These are phyloP conservation scores for Drosophila flavopinicola DNA, from an alignment of 2,888 invertebrate species.

Conservation along the genomic window DNA sequence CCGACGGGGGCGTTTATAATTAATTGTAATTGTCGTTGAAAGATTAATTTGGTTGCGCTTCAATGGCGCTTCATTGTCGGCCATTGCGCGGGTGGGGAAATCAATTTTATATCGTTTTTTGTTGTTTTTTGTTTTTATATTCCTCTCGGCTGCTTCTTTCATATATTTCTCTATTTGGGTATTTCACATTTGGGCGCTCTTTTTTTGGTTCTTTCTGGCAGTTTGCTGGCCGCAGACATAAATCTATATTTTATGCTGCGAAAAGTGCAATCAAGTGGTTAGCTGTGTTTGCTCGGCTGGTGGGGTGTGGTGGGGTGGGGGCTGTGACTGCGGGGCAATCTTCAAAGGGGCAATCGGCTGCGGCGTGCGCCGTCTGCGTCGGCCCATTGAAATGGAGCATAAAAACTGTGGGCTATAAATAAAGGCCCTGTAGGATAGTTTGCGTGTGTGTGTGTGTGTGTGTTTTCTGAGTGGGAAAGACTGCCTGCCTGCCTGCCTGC, in stretches of 20 bases:
- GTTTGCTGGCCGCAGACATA: constrained; percentile 47
- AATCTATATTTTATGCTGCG: constrained; percentile 78
- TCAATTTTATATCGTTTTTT: constrained; percentile 73
- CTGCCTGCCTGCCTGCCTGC: too few relatives aligned
- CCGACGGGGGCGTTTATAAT: constrained; percentile 79
- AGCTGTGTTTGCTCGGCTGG: constrained; percentile 28
- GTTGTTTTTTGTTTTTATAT: too few relatives aligned
- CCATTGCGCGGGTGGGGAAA: constrained; percentile 73
- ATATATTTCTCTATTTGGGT: constrained; percentile 15
- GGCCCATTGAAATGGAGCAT: constrained; percentile 78
- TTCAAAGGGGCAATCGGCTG: constrained; percentile 65
- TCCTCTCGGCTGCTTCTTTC: constrained; percentile 15
- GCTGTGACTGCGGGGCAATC: constrained; percentile 49
- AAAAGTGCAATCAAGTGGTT: constrained; percentile 79
- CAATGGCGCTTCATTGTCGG: constrained; percentile 79
- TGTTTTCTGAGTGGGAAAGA: not conserved
- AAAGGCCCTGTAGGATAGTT: constrained; percentile 59
- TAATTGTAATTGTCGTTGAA: constrained; percentile 82
- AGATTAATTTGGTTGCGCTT: constrained; percentile 82
- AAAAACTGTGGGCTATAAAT: constrained; percentile 77
- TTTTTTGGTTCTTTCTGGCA: constrained; percentile 19
- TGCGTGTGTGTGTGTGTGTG: constrained; percentile 2
- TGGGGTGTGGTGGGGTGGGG: not conserved
- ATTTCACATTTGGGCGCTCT: constrained; percentile 1
- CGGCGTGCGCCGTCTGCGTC: constrained; percentile 56